Conservation (phyloP, 1,140 invertebrate genomes). For the Zaprionus taronus region DNA sequence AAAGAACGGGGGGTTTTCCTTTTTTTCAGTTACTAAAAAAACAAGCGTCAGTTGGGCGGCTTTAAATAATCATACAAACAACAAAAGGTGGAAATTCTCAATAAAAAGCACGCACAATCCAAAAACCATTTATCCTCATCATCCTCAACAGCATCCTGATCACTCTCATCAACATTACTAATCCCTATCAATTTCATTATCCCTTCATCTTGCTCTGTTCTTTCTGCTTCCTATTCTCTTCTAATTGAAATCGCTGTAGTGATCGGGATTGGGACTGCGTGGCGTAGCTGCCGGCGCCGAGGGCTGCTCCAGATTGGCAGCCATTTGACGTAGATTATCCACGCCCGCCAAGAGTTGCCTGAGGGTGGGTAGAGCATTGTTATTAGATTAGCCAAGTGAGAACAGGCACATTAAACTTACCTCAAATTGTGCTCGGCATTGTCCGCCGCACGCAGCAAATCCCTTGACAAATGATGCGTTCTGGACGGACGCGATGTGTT, state of each 20-base stretch:
- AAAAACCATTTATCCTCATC: constrained; percentile 18
- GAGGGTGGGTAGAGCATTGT: background rate
- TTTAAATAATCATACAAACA: constrained; percentile 54
- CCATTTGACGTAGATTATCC: constrained; percentile 87
- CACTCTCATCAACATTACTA: constrained; percentile 12
- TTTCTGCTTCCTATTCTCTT: background rate
- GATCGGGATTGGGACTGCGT: constrained; percentile 68
- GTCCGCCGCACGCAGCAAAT: constrained; percentile 87
- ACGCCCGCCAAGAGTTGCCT: constrained; percentile 89
- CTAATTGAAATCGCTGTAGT: constrained; percentile 71
- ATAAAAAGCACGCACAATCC: constrained; percentile 37
- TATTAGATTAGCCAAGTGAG: background rate
- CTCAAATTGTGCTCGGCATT: constrained; percentile 88
- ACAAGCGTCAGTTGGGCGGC: constrained; percentile 54
- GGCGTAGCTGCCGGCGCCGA: constrained; percentile 45
- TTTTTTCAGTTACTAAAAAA: constrained; percentile 58
- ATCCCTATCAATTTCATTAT: constrained; percentile 23
- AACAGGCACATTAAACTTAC: constrained; percentile 69
- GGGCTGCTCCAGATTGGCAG: constrained; percentile 69
- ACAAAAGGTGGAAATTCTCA: constrained; percentile 44
- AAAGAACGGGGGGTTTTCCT: constrained; percentile 7
- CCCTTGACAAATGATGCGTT: constrained; percentile 82
- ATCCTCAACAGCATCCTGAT: constrained; percentile 1
- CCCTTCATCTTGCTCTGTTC: constrained; percentile 28
- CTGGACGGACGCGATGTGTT: constrained; percentile 67